Evolutionary conservation across 2,113 vertebrate genomes (phyloP).

Genomic region (Melanerpes aurifrons): DNA sequence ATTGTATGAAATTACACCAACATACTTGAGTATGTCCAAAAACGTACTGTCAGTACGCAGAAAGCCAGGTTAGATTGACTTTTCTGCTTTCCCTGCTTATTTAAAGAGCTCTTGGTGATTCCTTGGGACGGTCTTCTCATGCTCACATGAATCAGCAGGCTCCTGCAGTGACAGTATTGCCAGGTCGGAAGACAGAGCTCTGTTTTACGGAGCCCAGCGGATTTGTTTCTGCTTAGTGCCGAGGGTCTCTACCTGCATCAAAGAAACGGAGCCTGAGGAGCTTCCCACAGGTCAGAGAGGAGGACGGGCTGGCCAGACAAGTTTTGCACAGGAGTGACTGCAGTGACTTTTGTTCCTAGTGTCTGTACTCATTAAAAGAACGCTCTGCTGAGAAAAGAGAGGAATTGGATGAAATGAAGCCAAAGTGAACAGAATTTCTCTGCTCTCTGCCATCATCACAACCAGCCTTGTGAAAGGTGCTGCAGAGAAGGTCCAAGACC

Average conservation of each 20-base stretch:
- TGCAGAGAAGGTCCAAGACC: not conserved
- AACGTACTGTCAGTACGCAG: fast-evolving
- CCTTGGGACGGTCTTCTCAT: not conserved
- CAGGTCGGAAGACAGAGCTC: fast-evolving
- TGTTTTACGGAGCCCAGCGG: not conserved
- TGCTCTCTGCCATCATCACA: not conserved
- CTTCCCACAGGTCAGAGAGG: not conserved
- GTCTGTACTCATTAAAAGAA: not conserved
- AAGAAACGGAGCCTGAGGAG: not conserved
- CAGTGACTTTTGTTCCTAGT: not conserved
- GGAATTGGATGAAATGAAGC: not conserved
- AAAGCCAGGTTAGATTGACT: not conserved
- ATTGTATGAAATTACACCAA: not conserved
- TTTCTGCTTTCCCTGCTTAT: not conserved
- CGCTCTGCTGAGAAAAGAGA: not conserved
- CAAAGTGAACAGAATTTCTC: fast-evolving
- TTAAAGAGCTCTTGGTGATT: not conserved
- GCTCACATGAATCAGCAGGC: not conserved
- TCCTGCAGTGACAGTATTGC: not conserved
- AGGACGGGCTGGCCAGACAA: not conserved
- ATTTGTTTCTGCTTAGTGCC: not conserved
- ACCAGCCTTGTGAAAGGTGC: not conserved
- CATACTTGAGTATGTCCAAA: not conserved
- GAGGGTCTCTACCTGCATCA: not conserved
- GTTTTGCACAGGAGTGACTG: not conserved